Conservation (phyloP, 2,888 invertebrate genomes). For the Spialia ferax region DNA sequence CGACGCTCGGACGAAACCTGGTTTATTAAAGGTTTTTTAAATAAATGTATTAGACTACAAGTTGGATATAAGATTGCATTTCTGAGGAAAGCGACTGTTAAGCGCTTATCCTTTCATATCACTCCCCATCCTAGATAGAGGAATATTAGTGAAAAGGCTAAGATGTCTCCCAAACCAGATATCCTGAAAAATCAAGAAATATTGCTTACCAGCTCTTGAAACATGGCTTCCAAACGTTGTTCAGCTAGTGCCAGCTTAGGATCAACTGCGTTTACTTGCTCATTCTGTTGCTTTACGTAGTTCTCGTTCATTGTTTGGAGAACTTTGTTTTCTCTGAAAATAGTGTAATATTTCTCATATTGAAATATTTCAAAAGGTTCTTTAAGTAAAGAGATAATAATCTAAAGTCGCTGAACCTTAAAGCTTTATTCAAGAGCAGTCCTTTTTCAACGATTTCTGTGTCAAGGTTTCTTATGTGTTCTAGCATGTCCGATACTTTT, state of each 20-base stretch:
- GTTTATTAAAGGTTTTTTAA: neutral
- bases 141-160: no score
- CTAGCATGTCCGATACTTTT: conserved; percentile 84
- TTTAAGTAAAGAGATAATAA: no score
- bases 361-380: neutral
- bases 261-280: conserved; percentile 60
- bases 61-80: no score
- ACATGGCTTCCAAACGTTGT: conserved; percentile 85
- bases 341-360: neutral
- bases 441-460: conserved; percentile 86
- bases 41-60: neutral
- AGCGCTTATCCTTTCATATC: no score
- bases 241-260: conserved; percentile 81
- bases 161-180: no score
- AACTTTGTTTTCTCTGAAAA: conserved; percentile 80
- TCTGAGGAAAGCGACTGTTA: no score
- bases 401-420: conserved; percentile 57
- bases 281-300: conserved; percentile 69
- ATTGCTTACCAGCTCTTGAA: conserved; percentile 85
- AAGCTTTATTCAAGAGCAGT: conserved; percentile 80
- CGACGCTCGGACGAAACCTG: conserved; percentile 86
- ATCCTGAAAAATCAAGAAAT: no score
- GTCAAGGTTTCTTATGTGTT: conserved; percentile 85
- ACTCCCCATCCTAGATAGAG: no score
- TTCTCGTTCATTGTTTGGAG: conserved; percentile 81